Conservation (phyloP, 2,888 invertebrate species). For the Perithous albicinctus region DNA sequence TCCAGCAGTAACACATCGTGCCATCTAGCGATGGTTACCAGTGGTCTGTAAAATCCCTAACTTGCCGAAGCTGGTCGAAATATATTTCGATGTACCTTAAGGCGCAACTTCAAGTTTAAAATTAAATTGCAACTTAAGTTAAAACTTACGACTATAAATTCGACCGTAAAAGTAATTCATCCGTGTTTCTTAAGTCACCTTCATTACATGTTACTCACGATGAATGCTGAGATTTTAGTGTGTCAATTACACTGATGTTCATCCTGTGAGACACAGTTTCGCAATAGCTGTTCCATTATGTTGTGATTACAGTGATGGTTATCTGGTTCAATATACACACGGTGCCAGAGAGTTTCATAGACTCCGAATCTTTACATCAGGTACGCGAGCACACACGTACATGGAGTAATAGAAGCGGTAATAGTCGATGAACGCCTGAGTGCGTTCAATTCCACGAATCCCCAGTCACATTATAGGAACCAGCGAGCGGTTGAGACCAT, state of each 20-base stretch:
- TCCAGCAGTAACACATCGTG: too few species aligned
- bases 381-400: background rate
- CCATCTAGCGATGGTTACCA: too few species aligned
- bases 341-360: background rate
- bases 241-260: constrained; percentile 9
- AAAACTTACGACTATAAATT: too few species aligned
- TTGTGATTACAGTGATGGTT: constrained; percentile 6
- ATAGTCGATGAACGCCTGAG: constrained; percentile 32
- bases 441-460: constrained; percentile 32
- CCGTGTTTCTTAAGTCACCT: background rate
- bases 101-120: too few species aligned
- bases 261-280: background rate
- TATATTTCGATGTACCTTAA: too few species aligned
- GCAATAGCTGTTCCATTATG: background rate
- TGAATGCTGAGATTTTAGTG: background rate
- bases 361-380: background rate
- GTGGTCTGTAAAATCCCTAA: too few species aligned
- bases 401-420: constrained; percentile 10
- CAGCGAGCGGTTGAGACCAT: constrained; percentile 8
- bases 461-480: constrained; percentile 16
- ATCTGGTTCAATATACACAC: background rate
- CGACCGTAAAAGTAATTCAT: too few species aligned
- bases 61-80: too few species aligned
- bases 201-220: background rate
- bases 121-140: too few species aligned